A percentile compares a stretch with the other conserved stretches of the same genome.
Evolutionary conservation across 2,888 invertebrate genomes (phyloP).

Genomic region (Anorthoa munda): DNA sequence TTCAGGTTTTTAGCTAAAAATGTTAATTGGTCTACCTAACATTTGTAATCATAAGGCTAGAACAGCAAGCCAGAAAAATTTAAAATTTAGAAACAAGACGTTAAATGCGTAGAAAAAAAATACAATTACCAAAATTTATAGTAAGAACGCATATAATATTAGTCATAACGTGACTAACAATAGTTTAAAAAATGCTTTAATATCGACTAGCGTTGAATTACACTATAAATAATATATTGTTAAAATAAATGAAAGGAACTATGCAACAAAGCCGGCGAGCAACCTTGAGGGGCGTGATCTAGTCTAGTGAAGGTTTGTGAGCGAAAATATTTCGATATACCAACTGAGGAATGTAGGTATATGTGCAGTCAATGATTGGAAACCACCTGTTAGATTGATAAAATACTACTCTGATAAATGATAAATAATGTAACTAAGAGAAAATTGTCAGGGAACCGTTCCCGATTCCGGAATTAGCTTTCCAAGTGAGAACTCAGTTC

Average conservation of each 20-base stretch:
- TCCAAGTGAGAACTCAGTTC: background rate
- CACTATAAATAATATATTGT: constrained; percentile 48
- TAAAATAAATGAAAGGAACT: constrained; percentile 68
- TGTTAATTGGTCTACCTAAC: constrained; percentile 21
- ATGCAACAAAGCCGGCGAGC: constrained; percentile 58
- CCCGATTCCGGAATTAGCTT: background rate
- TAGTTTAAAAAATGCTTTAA: background rate
- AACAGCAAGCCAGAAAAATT: background rate
- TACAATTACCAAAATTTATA: background rate
- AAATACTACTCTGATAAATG: background rate
- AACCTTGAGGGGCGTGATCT: constrained; percentile 67
- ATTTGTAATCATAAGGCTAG: background rate
- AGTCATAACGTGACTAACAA: constrained; percentile 35
- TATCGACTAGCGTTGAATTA: constrained; percentile 34
- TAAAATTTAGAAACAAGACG: background rate
- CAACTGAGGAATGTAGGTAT: constrained; percentile 36
- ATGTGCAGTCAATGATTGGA: constrained; percentile 22
- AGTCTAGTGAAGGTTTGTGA: constrained; percentile 66
- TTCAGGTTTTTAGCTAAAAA: constrained; percentile 26
- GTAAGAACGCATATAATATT: constrained; percentile 9
- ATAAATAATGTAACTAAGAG: background rate
- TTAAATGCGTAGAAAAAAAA: background rate
- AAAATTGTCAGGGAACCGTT: background rate
- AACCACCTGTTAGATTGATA: constrained; percentile 2
- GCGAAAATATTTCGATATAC: constrained; percentile 61